Percentiles rank a stretch among this genome's conserved stretches.
These are phyloP conservation scores for Trichopria drosophilae DNA, from an alignment of 2,888 invertebrate genomes.

Conservation along the genomic window DNA sequence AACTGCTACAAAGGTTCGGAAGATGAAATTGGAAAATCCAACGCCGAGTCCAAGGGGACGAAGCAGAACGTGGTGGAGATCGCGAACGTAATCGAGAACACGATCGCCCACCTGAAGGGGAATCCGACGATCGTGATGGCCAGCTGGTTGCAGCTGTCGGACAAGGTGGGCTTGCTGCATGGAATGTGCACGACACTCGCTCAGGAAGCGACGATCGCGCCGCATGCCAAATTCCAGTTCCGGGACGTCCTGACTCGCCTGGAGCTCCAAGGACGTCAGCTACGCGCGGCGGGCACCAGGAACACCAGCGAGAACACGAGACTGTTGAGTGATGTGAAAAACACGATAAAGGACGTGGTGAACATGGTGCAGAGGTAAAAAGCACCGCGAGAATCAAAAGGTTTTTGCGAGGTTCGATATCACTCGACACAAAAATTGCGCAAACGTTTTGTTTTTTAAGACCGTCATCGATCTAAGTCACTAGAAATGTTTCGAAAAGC, in stretches of 20 bases:
- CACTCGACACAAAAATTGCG: slow-evolving; percentile 27
- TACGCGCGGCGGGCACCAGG: slow-evolving; percentile 71
- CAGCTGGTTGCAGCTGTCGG: slow-evolving; percentile 79
- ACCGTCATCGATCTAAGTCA: slow-evolving; percentile 43
- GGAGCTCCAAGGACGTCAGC: slow-evolving; percentile 69
- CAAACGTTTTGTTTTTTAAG: slow-evolving; percentile 30
- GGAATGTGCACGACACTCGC: slow-evolving; percentile 82
- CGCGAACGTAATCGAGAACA: slow-evolving; percentile 68
- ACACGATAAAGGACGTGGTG: slow-evolving; percentile 72
- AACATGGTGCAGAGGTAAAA: slow-evolving; percentile 72
- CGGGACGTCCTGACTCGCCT: slow-evolving; percentile 73
- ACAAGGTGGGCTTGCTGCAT: slow-evolving; percentile 80
- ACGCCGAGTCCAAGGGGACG: slow-evolving; percentile 13
- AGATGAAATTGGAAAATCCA: neutral
- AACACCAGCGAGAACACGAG: slow-evolving; percentile 71
- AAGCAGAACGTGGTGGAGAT: slow-evolving; percentile 67
- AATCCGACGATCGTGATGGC: slow-evolving; percentile 64
- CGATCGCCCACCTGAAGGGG: slow-evolving; percentile 65
- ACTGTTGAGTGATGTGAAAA: slow-evolving; percentile 73
- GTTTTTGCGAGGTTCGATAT: slow-evolving; percentile 12
- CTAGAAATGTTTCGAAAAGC: slow-evolving; percentile 39
- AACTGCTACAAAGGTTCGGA: slow-evolving; percentile 46
- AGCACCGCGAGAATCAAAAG: slow-evolving; percentile 28
- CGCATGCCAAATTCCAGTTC: slow-evolving; percentile 86
- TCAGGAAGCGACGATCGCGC: slow-evolving; percentile 76